These are phyloP conservation scores for Drosophila maculinotata DNA, from an alignment of 2,888 invertebrate species.

Conservation along the genomic window DNA sequence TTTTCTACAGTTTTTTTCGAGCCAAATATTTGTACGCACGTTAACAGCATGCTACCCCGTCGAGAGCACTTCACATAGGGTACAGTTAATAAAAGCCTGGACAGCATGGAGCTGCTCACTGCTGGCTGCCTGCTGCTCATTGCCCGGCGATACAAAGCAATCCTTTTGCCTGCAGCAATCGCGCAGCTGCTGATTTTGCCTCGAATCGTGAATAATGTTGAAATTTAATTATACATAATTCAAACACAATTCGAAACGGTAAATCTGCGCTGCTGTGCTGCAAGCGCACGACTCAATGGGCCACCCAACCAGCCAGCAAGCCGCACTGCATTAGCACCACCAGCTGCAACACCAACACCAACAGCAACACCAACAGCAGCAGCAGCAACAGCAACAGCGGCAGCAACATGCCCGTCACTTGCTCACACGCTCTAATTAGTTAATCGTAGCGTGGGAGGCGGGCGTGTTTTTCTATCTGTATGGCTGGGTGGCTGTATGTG, in stretches of 20 bases:
- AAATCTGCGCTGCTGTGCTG: slow-evolving; percentile 51
- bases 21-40: no score
- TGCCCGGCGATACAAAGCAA: no score
- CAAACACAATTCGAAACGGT: slow-evolving; percentile 63
- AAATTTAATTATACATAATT: slow-evolving; percentile 78
- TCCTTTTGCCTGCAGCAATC: no score
- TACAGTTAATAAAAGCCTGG: no score
- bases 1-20: no score
- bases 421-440: slow-evolving; percentile 69
- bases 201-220: slow-evolving; percentile 66
- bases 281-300: slow-evolving; percentile 52
- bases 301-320: slow-evolving; percentile 47
- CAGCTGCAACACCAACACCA: slow-evolving; percentile 16
- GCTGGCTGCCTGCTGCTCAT: no score
- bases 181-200: slow-evolving; percentile 44
- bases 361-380: slow-evolving; percentile 15
- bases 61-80: not conserved
- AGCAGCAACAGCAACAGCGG: slow-evolving; percentile 6
- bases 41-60: not conserved
- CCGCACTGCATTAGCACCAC: slow-evolving; percentile 40
- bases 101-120: no score
- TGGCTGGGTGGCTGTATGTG: not conserved
- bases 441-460: slow-evolving; percentile 65
- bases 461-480: slow-evolving; percentile 7
- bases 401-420: slow-evolving; percentile 37